Evolutionary conservation across 37 sponge, comb jelly and placozoan genomes (phyloP), one percentile per base, ranked within the genome.

Genomic region (Chondrilla cf. caribensis): DNA sequence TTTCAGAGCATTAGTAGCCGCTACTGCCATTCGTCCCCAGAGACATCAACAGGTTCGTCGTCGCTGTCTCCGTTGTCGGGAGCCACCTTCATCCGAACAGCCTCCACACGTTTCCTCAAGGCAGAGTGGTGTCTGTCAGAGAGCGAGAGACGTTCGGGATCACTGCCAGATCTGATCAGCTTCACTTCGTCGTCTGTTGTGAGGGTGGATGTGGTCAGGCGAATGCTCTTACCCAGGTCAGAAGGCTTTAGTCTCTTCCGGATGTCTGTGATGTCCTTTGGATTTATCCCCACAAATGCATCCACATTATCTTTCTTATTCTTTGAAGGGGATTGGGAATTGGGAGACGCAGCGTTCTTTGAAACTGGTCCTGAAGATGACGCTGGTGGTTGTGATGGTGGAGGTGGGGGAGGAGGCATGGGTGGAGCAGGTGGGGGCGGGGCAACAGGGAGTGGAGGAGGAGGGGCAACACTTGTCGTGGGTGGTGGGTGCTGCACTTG

Each of bases 371-470:
- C 26, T n/a, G n/a, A n/a, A n/a, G n/a, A n/a, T n/a, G n/a, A n/a
- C 2, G 60, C 2, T 1, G 70, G 64, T 38, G 80, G 80, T 55
- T 38, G 38, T 51, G 58, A 44, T 68, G 73, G 58, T 0, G 86
- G 86, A 6, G 86, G 86, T 6, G 79, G 85, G 31, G 86, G 81
- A 15, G 86, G 84, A 0, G 84, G 84, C 29, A 77, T 41, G 36
- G 58, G 58, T 31, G 59, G 43, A 5, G 77, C 73, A 24, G 83
- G 83, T 9, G 73, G 83, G 9, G 58, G 85, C 4, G 85, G 79
- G 18, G 54, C 77, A 7, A 62, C 3, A 73, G 84, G 84, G 9
- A 40, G 58, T 15, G 51, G 79, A 21, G 66, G 33, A 8, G 73
- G 70, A 0, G 72, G 71, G 19, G 54, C 43, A 36, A 60, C 19